phyloP scores from a whole-genome alignment of 2,888 invertebrate species.

The Andrena haemorrhoa region DNA sequence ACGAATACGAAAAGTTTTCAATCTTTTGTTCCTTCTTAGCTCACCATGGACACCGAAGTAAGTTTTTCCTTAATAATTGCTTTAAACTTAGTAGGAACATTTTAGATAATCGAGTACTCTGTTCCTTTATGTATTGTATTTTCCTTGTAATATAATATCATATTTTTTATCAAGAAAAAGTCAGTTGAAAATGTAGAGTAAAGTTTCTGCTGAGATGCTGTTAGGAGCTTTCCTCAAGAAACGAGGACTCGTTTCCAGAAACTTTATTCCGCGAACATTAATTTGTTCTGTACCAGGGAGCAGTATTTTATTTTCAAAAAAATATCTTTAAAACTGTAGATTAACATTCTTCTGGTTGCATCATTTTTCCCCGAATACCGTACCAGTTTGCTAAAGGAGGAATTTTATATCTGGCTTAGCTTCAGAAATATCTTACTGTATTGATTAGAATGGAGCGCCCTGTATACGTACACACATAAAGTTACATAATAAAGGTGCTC shows the following conservation, averaged over 20 bases:
- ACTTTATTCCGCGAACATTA: no score
- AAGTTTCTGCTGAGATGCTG: background rate
- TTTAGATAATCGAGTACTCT: background rate
- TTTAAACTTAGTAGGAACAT: background rate
- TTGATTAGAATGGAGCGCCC: slow-evolving; percentile 25
- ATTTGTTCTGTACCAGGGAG: no score
- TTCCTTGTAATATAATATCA: background rate
- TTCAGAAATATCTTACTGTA: slow-evolving; percentile 4
- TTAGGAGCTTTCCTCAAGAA: no score
- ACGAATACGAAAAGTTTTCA: slow-evolving; percentile 21
- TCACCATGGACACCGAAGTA: slow-evolving; percentile 69
- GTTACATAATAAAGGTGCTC: slow-evolving; percentile 17
- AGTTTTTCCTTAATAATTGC: slow-evolving; percentile 39
- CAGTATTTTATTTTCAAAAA: background rate
- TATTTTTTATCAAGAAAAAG: background rate
- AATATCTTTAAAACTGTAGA: background rate
- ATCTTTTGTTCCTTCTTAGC: slow-evolving; percentile 55
- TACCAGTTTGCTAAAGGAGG: background rate
- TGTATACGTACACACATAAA: slow-evolving; percentile 6
- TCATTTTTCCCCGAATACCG: background rate
- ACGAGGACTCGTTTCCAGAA: no score
- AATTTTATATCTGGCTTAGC: slow-evolving; percentile 9
- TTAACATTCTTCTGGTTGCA: background rate
- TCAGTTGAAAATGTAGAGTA: background rate
- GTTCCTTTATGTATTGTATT: background rate